Conservation (phyloP, 2,888 invertebrate species). For the Ellobium chinense region DNA sequence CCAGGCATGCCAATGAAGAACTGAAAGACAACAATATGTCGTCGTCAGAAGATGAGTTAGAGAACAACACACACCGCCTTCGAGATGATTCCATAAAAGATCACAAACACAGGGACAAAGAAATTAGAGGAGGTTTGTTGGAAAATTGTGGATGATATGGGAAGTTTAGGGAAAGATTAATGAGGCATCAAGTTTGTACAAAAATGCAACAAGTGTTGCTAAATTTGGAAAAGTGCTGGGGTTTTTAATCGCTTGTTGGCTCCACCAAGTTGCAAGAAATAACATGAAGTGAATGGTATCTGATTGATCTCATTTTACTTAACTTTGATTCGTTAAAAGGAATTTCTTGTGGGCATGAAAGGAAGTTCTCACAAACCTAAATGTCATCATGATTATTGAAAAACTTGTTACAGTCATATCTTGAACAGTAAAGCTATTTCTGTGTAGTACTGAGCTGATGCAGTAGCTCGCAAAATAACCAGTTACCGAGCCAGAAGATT, state of each 20-base stretch:
- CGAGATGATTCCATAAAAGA: constrained; percentile 52
- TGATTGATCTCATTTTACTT: no score
- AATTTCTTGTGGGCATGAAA: no score
- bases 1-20: constrained; percentile 75
- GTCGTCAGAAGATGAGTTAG: constrained; percentile 59
- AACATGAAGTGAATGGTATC: no score
- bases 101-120: constrained; percentile 52
- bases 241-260: no score
- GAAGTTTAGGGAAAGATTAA: not conserved
- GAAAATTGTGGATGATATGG: not conserved
- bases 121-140: constrained; percentile 53
- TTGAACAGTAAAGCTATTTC: not conserved
- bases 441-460: not conserved
- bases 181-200: not conserved
- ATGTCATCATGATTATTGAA: no score
- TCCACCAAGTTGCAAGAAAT: no score
- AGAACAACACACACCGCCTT: constrained; percentile 41
- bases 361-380: no score
- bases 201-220: no score
- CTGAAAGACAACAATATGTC: constrained; percentile 65
- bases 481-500: no score
- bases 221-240: no score
- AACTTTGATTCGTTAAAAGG: no score
- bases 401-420: not conserved
- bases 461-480: no score